Conservation (phyloP, 2,888 invertebrate genomes). For the Bellardia pandia region DNA sequence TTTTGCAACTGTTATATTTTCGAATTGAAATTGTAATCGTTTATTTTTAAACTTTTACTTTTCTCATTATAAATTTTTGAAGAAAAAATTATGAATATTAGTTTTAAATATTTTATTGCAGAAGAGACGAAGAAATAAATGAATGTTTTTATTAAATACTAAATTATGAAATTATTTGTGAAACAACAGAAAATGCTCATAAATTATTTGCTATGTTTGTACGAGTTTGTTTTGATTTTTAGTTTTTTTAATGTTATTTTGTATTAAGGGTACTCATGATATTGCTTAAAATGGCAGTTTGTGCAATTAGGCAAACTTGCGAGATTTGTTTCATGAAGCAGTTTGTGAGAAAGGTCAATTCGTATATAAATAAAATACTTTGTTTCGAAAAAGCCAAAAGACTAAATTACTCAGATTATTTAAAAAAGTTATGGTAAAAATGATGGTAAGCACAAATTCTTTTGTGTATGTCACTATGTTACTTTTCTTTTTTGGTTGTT, state of each 20-base stretch:
- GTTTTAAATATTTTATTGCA: slow-evolving; percentile 3
- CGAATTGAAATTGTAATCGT: background rate
- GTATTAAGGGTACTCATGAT: no score
- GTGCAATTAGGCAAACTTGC: no score
- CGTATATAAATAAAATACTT: no score
- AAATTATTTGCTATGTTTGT: slow-evolving; percentile 17
- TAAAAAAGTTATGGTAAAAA: no score
- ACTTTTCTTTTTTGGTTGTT: no score
- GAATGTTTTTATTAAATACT: slow-evolving; percentile 2
- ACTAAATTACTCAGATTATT: no score
- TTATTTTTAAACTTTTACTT: background rate
- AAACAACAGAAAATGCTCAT: slow-evolving; percentile 19
- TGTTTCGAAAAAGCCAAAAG: no score
- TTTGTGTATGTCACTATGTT: no score
- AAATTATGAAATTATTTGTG: slow-evolving; percentile 32
- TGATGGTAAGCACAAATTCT: no score
- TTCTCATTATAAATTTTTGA: background rate
- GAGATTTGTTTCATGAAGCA: no score
- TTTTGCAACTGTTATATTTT: background rate
- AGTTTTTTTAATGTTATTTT: no score
- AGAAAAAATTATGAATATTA: background rate
- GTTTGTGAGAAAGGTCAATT: no score
- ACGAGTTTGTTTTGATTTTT: slow-evolving; percentile 12
- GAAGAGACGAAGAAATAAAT: background rate
- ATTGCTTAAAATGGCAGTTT: background rate